Evolutionary conservation across 2,113 vertebrate species (phyloP).

Genomic region (Pionites leucogaster): DNA sequence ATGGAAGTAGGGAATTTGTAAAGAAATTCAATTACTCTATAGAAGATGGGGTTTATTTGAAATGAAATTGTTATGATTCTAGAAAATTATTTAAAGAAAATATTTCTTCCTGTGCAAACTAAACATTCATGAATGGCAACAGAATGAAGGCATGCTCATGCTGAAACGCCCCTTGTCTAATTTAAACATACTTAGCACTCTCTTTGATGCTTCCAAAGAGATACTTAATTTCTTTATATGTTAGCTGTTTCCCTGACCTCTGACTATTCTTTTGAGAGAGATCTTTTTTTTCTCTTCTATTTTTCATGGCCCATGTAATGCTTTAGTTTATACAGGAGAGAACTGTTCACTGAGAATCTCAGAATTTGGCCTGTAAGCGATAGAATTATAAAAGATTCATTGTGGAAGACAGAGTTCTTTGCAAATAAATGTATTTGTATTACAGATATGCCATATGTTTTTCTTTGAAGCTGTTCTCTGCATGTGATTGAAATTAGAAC

Average conservation of each 20-base stretch:
- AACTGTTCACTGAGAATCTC: neutral
- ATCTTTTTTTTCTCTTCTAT: neutral
- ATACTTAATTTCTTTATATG: neutral
- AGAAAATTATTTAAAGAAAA: neutral
- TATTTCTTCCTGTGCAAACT: neutral
- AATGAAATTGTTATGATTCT: neutral
- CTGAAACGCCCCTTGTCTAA: neutral
- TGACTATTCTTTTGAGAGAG: neutral
- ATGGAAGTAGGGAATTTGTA: neutral
- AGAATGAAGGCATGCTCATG: neutral
- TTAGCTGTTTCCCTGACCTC: neutral
- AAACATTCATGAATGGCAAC: neutral
- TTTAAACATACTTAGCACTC: neutral
- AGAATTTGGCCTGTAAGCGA: neutral
- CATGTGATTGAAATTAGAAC: neutral
- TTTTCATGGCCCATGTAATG: neutral
- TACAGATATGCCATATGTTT: neutral
- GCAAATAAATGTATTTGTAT: neutral
- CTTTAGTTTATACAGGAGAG: neutral
- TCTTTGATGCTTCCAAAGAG: neutral
- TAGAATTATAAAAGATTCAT: neutral
- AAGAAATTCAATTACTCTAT: neutral
- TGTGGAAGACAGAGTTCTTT: neutral
- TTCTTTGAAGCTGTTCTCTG: neutral
- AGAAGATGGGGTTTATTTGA: neutral